Conservation (phyloP, 1,140 invertebrate species). For the Heliconius hermathena region DNA sequence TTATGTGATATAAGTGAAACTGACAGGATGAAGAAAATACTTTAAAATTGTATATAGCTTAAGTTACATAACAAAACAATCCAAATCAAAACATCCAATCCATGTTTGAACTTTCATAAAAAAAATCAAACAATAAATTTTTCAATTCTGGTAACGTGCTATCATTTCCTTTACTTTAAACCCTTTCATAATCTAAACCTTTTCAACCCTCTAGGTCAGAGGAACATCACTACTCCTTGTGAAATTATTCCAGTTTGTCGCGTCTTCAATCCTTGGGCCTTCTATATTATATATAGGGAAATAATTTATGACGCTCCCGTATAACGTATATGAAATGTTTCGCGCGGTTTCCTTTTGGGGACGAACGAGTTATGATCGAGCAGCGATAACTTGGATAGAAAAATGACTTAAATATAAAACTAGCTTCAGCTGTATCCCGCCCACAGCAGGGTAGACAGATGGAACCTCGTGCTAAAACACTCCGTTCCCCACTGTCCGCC, state of each 20-base stretch:
- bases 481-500: too few species aligned
- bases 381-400: not conserved
- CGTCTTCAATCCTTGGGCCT: slow-evolving; percentile 48
- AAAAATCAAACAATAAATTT: not conserved
- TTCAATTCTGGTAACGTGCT: not conserved
- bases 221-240: slow-evolving; percentile 39
- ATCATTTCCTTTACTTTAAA: not conserved
- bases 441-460: too few species aligned
- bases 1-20: too few species aligned
- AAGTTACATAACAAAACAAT: too few species aligned
- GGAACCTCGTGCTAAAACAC: too few species aligned
- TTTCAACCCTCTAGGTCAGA: slow-evolving; percentile 22
- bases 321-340: slow-evolving; percentile 46
- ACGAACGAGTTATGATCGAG: slow-evolving; percentile 3
- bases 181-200: not conserved
- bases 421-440: too few species aligned
- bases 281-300: slow-evolving; percentile 51
- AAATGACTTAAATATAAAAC: not conserved
- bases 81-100: too few species aligned
- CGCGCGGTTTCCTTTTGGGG: slow-evolving; percentile 46
- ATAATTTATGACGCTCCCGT: slow-evolving; percentile 57
- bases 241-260: slow-evolving; percentile 61
- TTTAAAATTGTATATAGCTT: too few species aligned
- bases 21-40: too few species aligned
- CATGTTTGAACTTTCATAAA: not conserved